These are phyloP conservation scores for Knipowitschia caucasica DNA, from an alignment of 2,797 vertebrate species.

Conservation along the genomic window DNA sequence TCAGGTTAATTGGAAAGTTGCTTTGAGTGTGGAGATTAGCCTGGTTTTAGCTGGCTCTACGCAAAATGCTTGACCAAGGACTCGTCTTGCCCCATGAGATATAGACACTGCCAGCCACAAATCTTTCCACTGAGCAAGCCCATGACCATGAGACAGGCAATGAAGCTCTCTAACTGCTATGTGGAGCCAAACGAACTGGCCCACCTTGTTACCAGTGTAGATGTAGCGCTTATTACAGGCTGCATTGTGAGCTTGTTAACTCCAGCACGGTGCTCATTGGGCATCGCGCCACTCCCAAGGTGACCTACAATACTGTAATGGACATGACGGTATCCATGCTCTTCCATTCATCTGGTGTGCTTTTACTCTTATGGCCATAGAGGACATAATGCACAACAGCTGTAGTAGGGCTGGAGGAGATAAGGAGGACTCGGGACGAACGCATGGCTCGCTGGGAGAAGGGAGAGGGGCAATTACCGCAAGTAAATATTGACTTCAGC, in stretches of 20 bases:
- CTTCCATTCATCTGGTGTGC: conserved; percentile 15
- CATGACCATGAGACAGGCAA: conserved; percentile 9
- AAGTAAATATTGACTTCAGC: conserved; percentile 60
- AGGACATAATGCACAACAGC: conserved; percentile 13
- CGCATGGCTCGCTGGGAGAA: conserved; percentile 40
- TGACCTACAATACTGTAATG: conserved; percentile 33
- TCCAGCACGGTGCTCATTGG: conserved; percentile 5
- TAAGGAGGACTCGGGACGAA: conserved; percentile 40
- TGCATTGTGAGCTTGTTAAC: conserved; percentile 31
- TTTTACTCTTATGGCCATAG: conserved; percentile 23
- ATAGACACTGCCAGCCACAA: conserved; percentile 17
- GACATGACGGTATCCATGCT: conserved; percentile 15
- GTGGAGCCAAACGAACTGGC: conserved; percentile 31
- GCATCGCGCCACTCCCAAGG: conserved; percentile 25
- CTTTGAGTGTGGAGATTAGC: conserved; percentile 34
- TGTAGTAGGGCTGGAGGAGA: conserved; percentile 29
- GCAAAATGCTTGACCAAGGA: conserved; percentile 36
- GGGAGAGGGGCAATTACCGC: conserved; percentile 59
- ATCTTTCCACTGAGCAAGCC: conserved; percentile 1
- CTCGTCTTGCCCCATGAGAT: conserved; percentile 40
- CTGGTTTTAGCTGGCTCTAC: conserved; percentile 12
- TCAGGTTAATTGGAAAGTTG: conserved; percentile 57
- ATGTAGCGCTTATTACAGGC: conserved; percentile 37
- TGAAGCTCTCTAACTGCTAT: conserved; percentile 9
- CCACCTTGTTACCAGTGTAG: conserved; percentile 38